Evolutionary conservation across 2,888 invertebrate genomes (phyloP).

Genomic region (Helleia helle): DNA sequence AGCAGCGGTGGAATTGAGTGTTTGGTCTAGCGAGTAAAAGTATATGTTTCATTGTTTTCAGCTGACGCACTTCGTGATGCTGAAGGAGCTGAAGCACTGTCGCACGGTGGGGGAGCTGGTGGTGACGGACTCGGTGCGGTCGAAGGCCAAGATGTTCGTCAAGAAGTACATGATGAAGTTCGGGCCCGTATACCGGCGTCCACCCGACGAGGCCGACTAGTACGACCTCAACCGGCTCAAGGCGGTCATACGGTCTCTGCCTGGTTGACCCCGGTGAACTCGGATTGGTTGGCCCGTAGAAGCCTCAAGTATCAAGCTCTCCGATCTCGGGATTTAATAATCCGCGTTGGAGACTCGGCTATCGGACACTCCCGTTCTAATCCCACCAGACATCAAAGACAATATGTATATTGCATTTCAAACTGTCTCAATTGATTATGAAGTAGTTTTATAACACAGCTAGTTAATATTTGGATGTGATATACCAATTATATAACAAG

Average conservation of each 20-base stretch:
- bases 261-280: slow-evolving; percentile 10
- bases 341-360: too few relatives aligned
- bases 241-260: slow-evolving; percentile 14
- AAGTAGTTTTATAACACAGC: not conserved
- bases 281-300: too few relatives aligned
- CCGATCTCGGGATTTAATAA: too few relatives aligned
- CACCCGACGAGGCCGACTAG: slow-evolving; percentile 77
- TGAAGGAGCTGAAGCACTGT: slow-evolving; percentile 95
- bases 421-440: not conserved
- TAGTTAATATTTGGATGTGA: not conserved
- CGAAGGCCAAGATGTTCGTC: slow-evolving; percentile 96
- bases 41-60: slow-evolving; percentile 70
- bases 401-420: too few relatives aligned
- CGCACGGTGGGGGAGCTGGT: slow-evolving; percentile 88
- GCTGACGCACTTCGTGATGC: slow-evolving; percentile 96
- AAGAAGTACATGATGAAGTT: slow-evolving; percentile 97
- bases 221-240: slow-evolving; percentile 22
- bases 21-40: too few relatives aligned
- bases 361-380: too few relatives aligned
- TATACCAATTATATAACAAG: not conserved
- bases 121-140: slow-evolving; percentile 92
- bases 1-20: too few relatives aligned
- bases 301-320: too few relatives aligned
- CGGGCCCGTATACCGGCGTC: slow-evolving; percentile 83
- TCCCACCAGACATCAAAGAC: too few relatives aligned